Conservation (phyloP, 2,113 vertebrate genomes). For the Sylvietta virens region DNA sequence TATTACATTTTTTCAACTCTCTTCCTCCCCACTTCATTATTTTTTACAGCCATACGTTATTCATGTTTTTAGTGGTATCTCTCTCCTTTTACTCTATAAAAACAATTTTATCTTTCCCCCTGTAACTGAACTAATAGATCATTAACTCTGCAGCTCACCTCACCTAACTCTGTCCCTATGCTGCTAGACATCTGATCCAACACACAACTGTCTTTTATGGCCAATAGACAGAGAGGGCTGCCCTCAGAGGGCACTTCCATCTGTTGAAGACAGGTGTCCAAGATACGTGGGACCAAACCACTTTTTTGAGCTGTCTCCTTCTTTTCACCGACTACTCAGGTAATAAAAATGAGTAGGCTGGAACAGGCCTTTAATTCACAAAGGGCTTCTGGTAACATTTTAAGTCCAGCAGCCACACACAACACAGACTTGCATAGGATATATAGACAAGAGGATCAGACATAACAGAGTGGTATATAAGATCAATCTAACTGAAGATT, state of each 20-base stretch:
- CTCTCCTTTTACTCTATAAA: neutral
- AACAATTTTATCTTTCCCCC: neutral
- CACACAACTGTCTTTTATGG: neutral
- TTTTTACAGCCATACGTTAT: neutral
- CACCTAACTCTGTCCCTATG: neutral
- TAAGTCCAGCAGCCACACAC: neutral
- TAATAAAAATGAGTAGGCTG: neutral
- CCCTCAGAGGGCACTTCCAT: neutral
- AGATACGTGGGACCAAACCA: neutral
- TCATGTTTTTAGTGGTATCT: neutral
- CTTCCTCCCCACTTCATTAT: neutral
- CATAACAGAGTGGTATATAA: fast-evolving
- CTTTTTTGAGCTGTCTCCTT: neutral
- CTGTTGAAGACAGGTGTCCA: neutral
- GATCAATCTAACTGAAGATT: neutral
- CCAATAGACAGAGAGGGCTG: neutral
- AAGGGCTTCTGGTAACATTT: neutral
- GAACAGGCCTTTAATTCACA: neutral
- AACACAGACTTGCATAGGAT: neutral
- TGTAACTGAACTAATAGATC: neutral
- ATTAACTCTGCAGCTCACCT: neutral
- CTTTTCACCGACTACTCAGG: neutral
- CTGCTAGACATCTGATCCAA: neutral
- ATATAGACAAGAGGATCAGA: neutral
- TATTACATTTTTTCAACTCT: neutral